Conservation (phyloP, 2,113 vertebrate genomes). For the Ictalurus furcatus region DNA sequence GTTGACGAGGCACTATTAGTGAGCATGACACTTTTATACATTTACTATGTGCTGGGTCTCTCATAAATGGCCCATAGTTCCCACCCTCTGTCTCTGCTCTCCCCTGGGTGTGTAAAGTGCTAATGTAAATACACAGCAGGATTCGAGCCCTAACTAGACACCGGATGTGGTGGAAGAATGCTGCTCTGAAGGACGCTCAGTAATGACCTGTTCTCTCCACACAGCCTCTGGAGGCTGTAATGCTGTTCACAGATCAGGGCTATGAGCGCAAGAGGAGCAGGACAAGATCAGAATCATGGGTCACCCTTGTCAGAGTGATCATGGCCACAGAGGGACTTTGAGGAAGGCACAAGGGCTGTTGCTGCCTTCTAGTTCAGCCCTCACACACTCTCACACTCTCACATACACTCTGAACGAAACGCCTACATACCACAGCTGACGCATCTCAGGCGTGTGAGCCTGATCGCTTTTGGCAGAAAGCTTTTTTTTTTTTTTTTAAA, state of each 20-base stretch:
- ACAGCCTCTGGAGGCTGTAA: constrained; percentile 61
- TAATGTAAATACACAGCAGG: constrained; percentile 64
- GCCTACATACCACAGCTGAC: constrained; percentile 68
- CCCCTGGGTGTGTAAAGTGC: constrained; percentile 56
- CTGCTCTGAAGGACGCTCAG: constrained; percentile 68
- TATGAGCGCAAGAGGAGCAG: constrained; percentile 50
- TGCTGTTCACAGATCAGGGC: constrained; percentile 68
- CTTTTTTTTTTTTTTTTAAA: constrained; percentile 62
- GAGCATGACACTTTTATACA: constrained; percentile 54
- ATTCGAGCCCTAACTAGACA: constrained; percentile 49
- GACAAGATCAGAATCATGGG: constrained; percentile 59
- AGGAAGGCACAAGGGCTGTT: constrained; percentile 49
- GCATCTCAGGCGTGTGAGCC: constrained; percentile 64
- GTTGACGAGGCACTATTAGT: constrained; percentile 63
- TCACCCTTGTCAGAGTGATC: constrained; percentile 66
- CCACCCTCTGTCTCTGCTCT: constrained; percentile 39
- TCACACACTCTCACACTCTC: constrained; percentile 25
- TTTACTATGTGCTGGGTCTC: constrained; percentile 58
- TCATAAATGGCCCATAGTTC: constrained; percentile 48
- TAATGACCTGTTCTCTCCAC: constrained; percentile 71
- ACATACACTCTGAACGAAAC: constrained; percentile 25
- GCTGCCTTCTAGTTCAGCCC: constrained; percentile 41
- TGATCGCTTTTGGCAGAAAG: constrained; percentile 71
- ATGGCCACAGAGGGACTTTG: constrained; percentile 51
- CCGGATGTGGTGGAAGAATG: constrained; percentile 40